Percentiles rank a stretch among this genome's conserved stretches.
Conservation (phyloP, 2,113 vertebrate species). For the Nesogale talazaci region DNA sequence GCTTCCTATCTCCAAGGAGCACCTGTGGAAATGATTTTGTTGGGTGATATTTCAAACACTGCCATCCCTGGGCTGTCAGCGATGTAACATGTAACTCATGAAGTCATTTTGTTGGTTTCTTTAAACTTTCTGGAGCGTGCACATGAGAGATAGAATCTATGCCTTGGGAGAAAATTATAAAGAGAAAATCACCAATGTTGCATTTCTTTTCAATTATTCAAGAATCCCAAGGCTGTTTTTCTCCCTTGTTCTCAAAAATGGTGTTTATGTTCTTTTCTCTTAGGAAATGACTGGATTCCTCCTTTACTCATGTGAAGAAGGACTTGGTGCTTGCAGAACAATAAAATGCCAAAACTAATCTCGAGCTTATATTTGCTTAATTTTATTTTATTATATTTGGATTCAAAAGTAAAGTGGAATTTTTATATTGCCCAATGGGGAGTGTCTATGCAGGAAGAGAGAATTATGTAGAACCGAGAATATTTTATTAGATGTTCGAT, state of each 20-base stretch:
- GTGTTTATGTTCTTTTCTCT: constrained; percentile 72
- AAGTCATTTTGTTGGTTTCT: background rate
- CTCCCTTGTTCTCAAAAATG: constrained; percentile 69
- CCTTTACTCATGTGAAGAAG: constrained; percentile 65
- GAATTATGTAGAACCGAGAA: background rate
- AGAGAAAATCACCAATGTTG: constrained; percentile 35
- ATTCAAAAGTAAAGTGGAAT: constrained; percentile 23
- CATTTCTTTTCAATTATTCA: constrained; percentile 81
- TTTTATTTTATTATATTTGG: background rate
- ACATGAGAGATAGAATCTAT: background rate
- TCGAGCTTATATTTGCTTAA: background rate
- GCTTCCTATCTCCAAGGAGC: background rate
- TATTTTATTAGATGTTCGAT: background rate
- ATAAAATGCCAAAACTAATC: background rate
- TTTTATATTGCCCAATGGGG: background rate
- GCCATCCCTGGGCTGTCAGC: background rate
- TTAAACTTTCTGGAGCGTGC: background rate
- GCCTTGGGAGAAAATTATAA: background rate
- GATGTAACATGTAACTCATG: background rate
- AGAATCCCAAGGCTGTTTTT: constrained; percentile 73
- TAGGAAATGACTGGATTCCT: constrained; percentile 66
- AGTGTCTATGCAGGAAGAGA: background rate
- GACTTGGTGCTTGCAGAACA: constrained; percentile 26
- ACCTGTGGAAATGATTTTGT: background rate
- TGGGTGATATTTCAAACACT: background rate